A percentile compares a stretch with the other conserved stretches of the same genome.
phyloP scores from a whole-genome alignment of 2,888 invertebrate species.

The Nymphalis urticae region DNA sequence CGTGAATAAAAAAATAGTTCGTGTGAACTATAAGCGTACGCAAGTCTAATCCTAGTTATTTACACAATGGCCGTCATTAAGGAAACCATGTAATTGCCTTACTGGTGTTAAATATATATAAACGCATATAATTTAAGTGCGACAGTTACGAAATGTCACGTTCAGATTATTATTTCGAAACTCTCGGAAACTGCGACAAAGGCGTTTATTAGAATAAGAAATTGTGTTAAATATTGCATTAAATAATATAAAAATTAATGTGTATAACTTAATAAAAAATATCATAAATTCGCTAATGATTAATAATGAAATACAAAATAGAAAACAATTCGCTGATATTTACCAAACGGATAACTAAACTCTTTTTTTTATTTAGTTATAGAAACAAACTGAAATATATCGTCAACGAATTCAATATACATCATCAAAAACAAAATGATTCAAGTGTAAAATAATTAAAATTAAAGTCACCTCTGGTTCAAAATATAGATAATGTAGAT shows the following conservation, averaged over 20 bases:
- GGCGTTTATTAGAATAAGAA: not conserved
- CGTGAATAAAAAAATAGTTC: not conserved
- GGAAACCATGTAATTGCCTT: conserved; percentile 23
- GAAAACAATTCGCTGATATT: too few species aligned
- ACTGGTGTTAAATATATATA: conserved; percentile 21
- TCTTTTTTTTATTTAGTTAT: too few species aligned
- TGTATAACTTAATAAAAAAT: not conserved
- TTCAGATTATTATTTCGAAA: conserved; percentile 8
- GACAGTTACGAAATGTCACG: conserved; percentile 16
- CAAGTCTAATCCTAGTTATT: conserved; percentile 9
- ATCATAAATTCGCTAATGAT: too few species aligned
- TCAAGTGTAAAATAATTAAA: too few species aligned
- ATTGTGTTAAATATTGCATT: too few species aligned
- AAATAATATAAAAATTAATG: not conserved
- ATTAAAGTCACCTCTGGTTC: too few species aligned
- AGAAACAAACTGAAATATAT: not conserved
- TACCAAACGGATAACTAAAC: too few species aligned
- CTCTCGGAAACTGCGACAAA: not conserved
- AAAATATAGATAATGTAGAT: too few species aligned
- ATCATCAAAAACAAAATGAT: too few species aligned
- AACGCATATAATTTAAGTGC: conserved; percentile 18
- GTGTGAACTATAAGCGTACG: not conserved
- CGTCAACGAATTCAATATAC: not conserved
- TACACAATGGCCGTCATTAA: conserved; percentile 14
- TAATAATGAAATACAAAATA: too few species aligned